Percentiles rank a stretch among this genome's conserved stretches.
phyloP scores from a whole-genome alignment of 2,797 vertebrate genomes.

The Sciurus vulgaris region DNA sequence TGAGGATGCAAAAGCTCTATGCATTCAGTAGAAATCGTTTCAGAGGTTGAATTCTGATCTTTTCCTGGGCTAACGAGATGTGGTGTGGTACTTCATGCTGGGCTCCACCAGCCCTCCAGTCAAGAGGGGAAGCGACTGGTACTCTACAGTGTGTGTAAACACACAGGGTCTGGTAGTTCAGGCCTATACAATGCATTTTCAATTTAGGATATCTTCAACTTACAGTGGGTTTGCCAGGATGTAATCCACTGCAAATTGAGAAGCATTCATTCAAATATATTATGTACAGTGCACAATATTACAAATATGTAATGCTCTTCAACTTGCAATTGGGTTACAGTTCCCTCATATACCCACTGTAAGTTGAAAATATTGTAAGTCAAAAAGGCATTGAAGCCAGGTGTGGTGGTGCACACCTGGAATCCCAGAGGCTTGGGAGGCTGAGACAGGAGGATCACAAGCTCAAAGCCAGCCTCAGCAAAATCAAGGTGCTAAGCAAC shows the following conservation, averaged over 20 bases:
- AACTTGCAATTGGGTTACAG: background rate
- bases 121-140: background rate
- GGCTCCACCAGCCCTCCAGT: no score
- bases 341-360: background rate
- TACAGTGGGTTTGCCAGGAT: background rate
- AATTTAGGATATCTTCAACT: no score
- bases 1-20: background rate
- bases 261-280: background rate
- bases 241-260: background rate
- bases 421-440: no score
- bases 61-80: no score
- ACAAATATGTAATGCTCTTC: background rate
- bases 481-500: no score
- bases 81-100: no score
- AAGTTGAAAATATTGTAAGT: background rate
- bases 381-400: no score
- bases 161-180: background rate
- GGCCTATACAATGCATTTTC: background rate
- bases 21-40: background rate
- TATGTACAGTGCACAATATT: background rate
- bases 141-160: background rate
- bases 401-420: no score
- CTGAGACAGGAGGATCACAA: no score
- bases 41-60: background rate
- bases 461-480: no score